Conservation (phyloP, 1,140 invertebrate species). For the Artemia franciscana region DNA sequence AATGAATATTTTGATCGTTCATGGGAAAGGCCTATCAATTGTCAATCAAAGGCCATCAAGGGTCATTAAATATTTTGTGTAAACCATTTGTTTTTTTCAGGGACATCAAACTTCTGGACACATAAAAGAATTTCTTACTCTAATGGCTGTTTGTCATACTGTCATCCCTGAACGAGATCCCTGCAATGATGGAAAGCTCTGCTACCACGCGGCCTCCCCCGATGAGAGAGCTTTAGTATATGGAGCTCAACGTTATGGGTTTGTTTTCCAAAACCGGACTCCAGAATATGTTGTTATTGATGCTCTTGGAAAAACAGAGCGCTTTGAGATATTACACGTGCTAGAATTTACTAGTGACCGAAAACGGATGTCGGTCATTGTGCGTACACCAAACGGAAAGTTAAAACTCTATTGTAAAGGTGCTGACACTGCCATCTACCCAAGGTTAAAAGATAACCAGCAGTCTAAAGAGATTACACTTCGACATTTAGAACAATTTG, state of each 20-base stretch:
- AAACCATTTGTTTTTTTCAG: conserved; percentile 20
- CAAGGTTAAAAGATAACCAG: conserved; percentile 18
- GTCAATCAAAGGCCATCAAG: too few species aligned
- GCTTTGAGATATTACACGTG: conserved; percentile 82
- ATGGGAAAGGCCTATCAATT: too few species aligned
- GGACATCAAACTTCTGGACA: conserved; percentile 22
- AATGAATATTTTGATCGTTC: too few species aligned
- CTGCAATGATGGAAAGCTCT: conserved; percentile 30
- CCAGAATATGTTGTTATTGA: conserved; percentile 52
- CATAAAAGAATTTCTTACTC: conserved; percentile 59
- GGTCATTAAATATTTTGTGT: too few species aligned
- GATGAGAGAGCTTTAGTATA: conserved; percentile 80
- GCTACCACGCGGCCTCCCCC: conserved; percentile 91
- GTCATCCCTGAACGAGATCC: conserved; percentile 72
- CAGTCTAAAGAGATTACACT: conserved; percentile 32
- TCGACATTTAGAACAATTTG: conserved; percentile 75
- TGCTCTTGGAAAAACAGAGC: conserved; percentile 40
- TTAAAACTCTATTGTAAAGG: conserved; percentile 75
- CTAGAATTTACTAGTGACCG: conserved; percentile 83
- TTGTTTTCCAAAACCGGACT: conserved; percentile 68
- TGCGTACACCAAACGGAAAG: conserved; percentile 47
- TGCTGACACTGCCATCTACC: conserved; percentile 51
- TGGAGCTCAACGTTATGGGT: conserved; percentile 66
- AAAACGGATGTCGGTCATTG: conserved; percentile 84
- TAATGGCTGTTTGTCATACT: conserved; percentile 89